A percentile compares a stretch with the other conserved stretches of the same genome.
These are phyloP conservation scores for Endotricha flammealis DNA, from an alignment of 2,888 invertebrate species.

Conservation along the genomic window DNA sequence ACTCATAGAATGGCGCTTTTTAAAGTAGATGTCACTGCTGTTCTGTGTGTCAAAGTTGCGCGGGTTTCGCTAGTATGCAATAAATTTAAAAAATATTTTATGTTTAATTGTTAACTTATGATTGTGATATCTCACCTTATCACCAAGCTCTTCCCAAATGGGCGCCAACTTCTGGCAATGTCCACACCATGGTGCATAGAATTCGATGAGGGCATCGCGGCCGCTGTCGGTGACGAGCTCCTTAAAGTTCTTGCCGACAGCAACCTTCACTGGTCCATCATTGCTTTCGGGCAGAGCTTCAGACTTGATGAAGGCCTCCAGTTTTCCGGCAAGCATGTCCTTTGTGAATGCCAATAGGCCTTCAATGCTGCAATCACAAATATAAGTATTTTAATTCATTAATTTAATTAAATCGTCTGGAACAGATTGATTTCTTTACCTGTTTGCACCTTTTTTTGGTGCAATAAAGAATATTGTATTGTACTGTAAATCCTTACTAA, in stretches of 20 bases:
- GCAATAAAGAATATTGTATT: too few species aligned
- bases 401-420: too few species aligned
- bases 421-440: too few species aligned
- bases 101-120: too few species aligned
- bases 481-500: too few species aligned
- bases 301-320: conserved; percentile 96
- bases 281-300: conserved; percentile 93
- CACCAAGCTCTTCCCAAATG: conserved; percentile 94
- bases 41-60: too few species aligned
- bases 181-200: conserved; percentile 99
- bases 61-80: too few species aligned
- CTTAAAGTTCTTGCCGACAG: conserved; percentile 98
- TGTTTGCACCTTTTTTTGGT: too few species aligned
- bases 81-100: neutral
- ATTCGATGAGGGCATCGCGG: conserved; percentile 97
- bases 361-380: conserved; percentile 82
- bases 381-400: too few species aligned
- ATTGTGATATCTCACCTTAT: conserved; percentile 85
- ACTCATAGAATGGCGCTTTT: too few species aligned
- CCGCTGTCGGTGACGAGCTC: conserved; percentile 93
- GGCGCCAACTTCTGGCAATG: conserved; percentile 98
- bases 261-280: conserved; percentile 89
- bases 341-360: conserved; percentile 90
- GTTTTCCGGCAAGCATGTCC: conserved; percentile 86
- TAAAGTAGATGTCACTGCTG: too few species aligned